These are phyloP conservation scores for Campoplex capitator DNA, from an alignment of 2,888 invertebrate genomes.

Conservation along the genomic window DNA sequence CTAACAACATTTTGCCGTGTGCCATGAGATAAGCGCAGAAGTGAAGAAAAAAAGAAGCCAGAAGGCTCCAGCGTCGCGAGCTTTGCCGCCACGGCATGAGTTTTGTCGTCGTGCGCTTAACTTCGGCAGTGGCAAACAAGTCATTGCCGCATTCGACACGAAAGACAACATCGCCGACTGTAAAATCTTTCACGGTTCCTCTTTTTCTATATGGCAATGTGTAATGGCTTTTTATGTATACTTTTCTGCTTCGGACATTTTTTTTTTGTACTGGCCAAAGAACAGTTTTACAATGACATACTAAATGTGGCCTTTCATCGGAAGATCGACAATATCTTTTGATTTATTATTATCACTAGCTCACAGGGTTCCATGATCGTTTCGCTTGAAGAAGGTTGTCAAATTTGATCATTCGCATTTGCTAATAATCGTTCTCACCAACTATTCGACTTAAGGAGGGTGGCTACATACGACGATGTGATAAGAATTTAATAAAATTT, in stretches of 20 bases:
- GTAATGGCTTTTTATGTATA: constrained; percentile 14
- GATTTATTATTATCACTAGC: not conserved
- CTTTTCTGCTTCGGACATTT: not conserved
- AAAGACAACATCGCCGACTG: constrained; percentile 8
- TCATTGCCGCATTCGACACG: constrained; percentile 46
- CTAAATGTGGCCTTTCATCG: not conserved
- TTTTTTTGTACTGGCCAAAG: not conserved
- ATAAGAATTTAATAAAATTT: too few relatives aligned
- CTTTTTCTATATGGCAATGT: constrained; percentile 29
- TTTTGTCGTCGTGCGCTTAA: constrained; percentile 6
- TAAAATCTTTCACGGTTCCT: constrained; percentile 33
- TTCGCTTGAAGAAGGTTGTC: not conserved
- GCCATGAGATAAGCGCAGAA: constrained; percentile 5
- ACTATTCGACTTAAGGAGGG: not conserved
- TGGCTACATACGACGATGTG: too few relatives aligned
- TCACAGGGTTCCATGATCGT: not conserved
- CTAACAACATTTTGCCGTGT: constrained; percentile 49
- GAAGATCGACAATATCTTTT: not conserved
- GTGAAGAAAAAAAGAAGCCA: not conserved
- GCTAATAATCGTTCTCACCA: not conserved
- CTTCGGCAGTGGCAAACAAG: constrained; percentile 6
- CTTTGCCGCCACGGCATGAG: constrained; percentile 5
- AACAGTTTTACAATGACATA: constrained; percentile 39
- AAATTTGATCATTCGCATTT: not conserved
- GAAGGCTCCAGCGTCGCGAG: not conserved